Evolutionary conservation across 1,140 invertebrate genomes (phyloP).

Genomic region (Vanessa atalanta): DNA sequence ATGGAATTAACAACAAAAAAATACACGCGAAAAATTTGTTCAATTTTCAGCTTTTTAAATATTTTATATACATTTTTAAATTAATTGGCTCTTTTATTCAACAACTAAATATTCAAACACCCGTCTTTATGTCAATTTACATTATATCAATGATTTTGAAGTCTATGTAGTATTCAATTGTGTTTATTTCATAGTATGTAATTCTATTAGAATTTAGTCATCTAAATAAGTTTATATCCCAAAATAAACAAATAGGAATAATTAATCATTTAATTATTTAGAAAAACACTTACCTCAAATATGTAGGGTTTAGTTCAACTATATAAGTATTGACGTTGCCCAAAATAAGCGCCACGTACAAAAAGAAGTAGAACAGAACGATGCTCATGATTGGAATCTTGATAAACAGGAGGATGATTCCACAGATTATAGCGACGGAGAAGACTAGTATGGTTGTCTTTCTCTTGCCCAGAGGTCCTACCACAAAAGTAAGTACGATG

Average conservation of each 20-base stretch:
- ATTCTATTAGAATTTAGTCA: no score
- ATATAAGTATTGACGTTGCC: slow-evolving; percentile 64
- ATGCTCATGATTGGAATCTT: slow-evolving; percentile 59
- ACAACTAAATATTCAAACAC: no score
- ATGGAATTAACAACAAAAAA: background rate
- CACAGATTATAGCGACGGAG: slow-evolving; percentile 40
- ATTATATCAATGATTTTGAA: no score
- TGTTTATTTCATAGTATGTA: no score
- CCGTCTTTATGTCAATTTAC: no score
- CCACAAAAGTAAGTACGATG: slow-evolving; percentile 57
- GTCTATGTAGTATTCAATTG: no score
- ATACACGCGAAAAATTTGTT: background rate
- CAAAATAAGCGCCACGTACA: slow-evolving; percentile 59
- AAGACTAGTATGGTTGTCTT: slow-evolving; percentile 54
- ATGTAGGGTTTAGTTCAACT: slow-evolving; percentile 64
- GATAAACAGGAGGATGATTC: slow-evolving; percentile 52
- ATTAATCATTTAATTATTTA: background rate
- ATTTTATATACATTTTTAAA: no score
- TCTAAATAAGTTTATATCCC: background rate
- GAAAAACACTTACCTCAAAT: slow-evolving; percentile 55
- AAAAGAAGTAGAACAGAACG: slow-evolving; percentile 57
- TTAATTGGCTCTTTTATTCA: no score
- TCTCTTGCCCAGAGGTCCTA: slow-evolving; percentile 56
- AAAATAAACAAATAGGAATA: background rate
- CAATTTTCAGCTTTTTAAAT: no score